Conservation (phyloP, 2,113 vertebrate genomes). For the Neolamprologus caudopunctatus region DNA sequence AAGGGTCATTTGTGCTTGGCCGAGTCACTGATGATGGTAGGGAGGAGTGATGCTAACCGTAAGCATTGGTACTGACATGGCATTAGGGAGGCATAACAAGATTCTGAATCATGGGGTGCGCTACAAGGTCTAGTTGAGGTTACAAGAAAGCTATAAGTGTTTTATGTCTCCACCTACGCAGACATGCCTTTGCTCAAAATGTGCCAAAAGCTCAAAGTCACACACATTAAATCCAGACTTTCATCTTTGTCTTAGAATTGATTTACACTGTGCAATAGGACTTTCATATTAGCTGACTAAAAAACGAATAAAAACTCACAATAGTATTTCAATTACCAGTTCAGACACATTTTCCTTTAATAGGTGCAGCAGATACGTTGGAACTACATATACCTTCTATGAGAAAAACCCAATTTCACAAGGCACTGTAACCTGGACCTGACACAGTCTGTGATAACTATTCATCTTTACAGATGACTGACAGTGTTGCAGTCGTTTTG, state of each 20-base stretch:
- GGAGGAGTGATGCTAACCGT: constrained; percentile 57
- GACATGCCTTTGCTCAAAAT: constrained; percentile 50
- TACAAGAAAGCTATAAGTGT: constrained; percentile 65
- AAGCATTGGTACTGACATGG: constrained; percentile 67
- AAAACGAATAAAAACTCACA: not conserved
- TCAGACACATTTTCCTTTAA: constrained; percentile 22
- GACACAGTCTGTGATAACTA: constrained; percentile 22
- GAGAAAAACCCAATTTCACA: constrained; percentile 56
- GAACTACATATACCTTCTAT: constrained; percentile 38
- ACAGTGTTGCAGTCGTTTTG: constrained; percentile 44
- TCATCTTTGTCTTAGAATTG: not conserved
- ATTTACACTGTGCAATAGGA: not conserved
- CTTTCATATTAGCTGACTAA: not conserved
- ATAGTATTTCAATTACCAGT: constrained; percentile 19
- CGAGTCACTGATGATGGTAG: constrained; percentile 73
- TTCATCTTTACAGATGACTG: constrained; percentile 39
- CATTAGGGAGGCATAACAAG: constrained; percentile 57
- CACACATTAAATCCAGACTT: constrained; percentile 67
- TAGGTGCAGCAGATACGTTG: constrained; percentile 7
- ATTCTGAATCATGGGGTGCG: constrained; percentile 50
- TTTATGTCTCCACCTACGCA: constrained; percentile 70
- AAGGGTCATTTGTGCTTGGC: constrained; percentile 83
- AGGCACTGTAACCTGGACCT: constrained; percentile 26
- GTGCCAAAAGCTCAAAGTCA: constrained; percentile 61
- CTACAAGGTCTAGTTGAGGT: constrained; percentile 72